Base-by-base conservation (phyloP, 2,888 invertebrate species). In the Griposia aprilina region DNA sequence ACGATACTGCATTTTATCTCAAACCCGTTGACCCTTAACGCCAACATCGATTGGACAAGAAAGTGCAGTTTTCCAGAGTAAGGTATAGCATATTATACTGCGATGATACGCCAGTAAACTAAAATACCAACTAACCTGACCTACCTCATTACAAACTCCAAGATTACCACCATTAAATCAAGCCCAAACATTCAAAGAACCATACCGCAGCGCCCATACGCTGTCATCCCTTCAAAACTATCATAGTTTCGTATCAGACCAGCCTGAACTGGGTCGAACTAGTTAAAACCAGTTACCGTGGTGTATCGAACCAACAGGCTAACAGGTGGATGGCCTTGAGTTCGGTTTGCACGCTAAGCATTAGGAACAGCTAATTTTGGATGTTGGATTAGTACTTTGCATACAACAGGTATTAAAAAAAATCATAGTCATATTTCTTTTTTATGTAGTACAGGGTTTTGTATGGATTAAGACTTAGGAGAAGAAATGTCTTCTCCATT, bases 281-380 rank as follows among this genome's bases (percentile, higher is more conserved):
- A 87, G 80, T 85, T 85, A 81, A 62, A 87, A 80, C 80, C 65
- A 73, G 89, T 88, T 73, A 60, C 89, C 75, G 80, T 84, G 84
- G 77, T 71, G 41, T 87, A 89, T 89, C 82, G 88, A 89, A 87
- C 89, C 76, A 89, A 89, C 89, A 15, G 6, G 65, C 65, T 60
- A 76, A 88, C 89, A 86, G 85, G 85, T 86, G 81, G 78, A 41
- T 57, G 63, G 1, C 85, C 87, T 88, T 87, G 82, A n/a, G 17
- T n/a, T 57, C 7, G 1, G 59, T 81, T 82, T 23, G 72, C 79
- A 77, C 67, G 79, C 59, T 13, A 60, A 77, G 60, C 55, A 59
- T 79, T 69, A 23, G 48, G 36, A 80, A 50, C 55, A 63, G 67
- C 48, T 85, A 78, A 72, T 68, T 82, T 71, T 82, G 8, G 67